Conservation (phyloP, 2,113 vertebrate species). For the Delphinus delphis region DNA sequence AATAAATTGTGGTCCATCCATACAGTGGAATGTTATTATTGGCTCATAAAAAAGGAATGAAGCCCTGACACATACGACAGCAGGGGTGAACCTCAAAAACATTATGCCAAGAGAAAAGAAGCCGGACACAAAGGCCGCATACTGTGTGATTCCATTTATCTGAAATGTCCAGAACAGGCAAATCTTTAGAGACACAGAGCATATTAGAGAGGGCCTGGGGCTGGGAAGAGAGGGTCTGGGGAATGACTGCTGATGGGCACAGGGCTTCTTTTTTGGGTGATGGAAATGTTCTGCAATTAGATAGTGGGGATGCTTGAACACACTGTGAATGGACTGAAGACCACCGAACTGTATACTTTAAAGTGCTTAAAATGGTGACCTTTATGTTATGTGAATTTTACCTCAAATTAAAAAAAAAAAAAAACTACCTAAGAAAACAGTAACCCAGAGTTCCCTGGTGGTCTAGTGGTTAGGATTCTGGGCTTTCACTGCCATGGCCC, state of each 20-base stretch:
- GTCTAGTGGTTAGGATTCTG: too few species aligned
- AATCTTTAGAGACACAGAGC: not conserved
- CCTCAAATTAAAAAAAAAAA: not conserved
- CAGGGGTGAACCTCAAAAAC: not conserved
- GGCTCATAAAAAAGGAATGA: not conserved
- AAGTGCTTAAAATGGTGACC: not conserved
- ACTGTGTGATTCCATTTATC: accelerated
- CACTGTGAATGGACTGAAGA: not conserved
- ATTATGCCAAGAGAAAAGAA: not conserved
- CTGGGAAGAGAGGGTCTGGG: accelerated
- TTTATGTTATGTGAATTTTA: not conserved
- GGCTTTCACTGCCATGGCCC: too few species aligned
- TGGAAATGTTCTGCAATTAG: not conserved
- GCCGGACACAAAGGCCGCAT: not conserved
- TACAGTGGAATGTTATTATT: accelerated
- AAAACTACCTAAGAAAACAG: not conserved
- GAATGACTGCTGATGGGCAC: not conserved
- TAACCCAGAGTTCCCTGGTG: too few species aligned
- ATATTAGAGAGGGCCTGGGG: accelerated
- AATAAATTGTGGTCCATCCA: not conserved
- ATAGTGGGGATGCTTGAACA: not conserved
- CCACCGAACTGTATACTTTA: not conserved
- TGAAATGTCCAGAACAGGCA: not conserved
- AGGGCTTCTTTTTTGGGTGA: not conserved
- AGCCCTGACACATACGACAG: accelerated